Evolutionary conservation across 2,888 invertebrate genomes (phyloP).

Genomic region (Volucella zonaria): DNA sequence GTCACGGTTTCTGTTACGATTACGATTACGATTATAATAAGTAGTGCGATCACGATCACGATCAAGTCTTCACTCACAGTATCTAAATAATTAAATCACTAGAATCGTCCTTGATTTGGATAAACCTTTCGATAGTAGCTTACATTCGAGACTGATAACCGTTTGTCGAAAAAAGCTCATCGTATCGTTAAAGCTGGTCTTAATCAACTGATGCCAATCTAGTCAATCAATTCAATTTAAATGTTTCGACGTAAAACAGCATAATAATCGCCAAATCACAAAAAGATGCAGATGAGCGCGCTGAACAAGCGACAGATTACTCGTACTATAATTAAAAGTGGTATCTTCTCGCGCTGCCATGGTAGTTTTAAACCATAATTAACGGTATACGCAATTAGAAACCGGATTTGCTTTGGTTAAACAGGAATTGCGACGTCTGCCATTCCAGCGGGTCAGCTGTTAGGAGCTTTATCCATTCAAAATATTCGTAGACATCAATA

Average conservation of each 20-base stretch:
- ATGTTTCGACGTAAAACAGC: slow-evolving; percentile 36
- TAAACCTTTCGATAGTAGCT: slow-evolving; percentile 31
- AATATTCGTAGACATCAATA: no score
- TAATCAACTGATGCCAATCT: slow-evolving; percentile 47
- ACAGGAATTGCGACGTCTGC: slow-evolving; percentile 24
- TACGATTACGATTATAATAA: no score
- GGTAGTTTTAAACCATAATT: slow-evolving; percentile 20
- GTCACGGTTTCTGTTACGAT: background rate
- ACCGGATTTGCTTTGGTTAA: slow-evolving; percentile 33
- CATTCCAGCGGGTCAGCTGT: slow-evolving; percentile 22
- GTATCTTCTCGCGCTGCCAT: background rate
- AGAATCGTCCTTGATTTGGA: slow-evolving; percentile 25
- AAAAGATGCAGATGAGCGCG: slow-evolving; percentile 21
- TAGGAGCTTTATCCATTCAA: background rate
- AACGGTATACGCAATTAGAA: slow-evolving; percentile 47
- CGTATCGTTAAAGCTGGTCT: slow-evolving; percentile 47
- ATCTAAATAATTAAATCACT: slow-evolving; percentile 20
- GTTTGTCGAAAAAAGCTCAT: slow-evolving; percentile 51
- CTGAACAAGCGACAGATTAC: slow-evolving; percentile 5
- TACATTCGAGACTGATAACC: slow-evolving; percentile 33
- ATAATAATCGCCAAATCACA: slow-evolving; percentile 21
- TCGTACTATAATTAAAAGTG: slow-evolving; percentile 14
- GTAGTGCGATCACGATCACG: background rate
- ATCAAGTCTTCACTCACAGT: background rate
- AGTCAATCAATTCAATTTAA: slow-evolving; percentile 46